Conservation (phyloP, 2,113 vertebrate species). For the Verasper variegatus region DNA sequence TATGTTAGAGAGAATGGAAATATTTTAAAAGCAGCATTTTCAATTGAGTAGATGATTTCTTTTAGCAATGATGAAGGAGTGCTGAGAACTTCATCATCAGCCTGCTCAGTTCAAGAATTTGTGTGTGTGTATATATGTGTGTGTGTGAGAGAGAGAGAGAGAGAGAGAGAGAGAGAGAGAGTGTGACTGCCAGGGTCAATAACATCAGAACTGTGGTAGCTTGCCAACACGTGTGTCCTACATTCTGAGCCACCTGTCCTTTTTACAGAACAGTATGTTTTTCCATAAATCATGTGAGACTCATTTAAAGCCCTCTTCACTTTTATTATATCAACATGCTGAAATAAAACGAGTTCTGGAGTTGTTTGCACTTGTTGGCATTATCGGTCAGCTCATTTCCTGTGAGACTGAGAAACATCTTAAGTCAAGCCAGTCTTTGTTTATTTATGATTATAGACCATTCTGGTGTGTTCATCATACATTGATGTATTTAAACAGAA, state of each 20-base stretch:
- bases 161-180: background rate
- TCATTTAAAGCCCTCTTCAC: conserved; percentile 15
- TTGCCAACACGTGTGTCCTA: conserved; percentile 73
- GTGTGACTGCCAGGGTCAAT: conserved; percentile 65
- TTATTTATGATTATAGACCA: conserved; percentile 12
- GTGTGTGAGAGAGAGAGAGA: conserved; percentile 1
- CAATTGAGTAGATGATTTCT: conserved; percentile 18
- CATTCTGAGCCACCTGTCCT: conserved; percentile 68
- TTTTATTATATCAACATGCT: background rate
- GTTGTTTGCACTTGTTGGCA: background rate
- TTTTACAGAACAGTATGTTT: conserved; percentile 28
- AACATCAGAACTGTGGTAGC: conserved; percentile 65
- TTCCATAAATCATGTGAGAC: conserved; percentile 39
- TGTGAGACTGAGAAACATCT: background rate
- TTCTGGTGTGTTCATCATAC: conserved; percentile 7
- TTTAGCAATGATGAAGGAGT: no score
- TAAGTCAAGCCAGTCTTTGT: background rate
- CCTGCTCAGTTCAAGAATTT: conserved; percentile 50
- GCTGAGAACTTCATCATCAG: conserved; percentile 28
- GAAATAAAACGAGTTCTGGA: background rate
- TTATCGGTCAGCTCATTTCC: background rate
- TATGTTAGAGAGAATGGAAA: background rate
- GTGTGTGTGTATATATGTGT: conserved; percentile 43
- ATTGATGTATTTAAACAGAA: conserved; percentile 1
- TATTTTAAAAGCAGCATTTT: background rate